These are phyloP conservation scores for Euzophera pinguis DNA, from an alignment of 2,888 invertebrate species.

Conservation along the genomic window DNA sequence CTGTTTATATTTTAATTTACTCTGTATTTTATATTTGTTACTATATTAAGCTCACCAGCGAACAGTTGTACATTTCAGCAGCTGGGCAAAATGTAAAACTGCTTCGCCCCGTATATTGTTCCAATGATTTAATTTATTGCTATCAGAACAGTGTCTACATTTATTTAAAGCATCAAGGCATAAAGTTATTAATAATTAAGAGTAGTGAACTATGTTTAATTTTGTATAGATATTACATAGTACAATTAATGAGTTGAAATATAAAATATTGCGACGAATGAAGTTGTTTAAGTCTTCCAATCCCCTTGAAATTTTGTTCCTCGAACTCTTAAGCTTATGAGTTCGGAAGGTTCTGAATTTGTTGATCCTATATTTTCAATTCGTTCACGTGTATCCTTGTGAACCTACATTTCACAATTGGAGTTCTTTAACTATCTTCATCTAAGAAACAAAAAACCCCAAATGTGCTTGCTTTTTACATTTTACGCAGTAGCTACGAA, in stretches of 20 bases:
- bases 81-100: constrained; percentile 75
- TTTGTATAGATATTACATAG: constrained; percentile 73
- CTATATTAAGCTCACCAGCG: constrained; percentile 33
- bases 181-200: constrained; percentile 52
- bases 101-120: constrained; percentile 40
- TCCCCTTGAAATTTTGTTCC: not conserved
- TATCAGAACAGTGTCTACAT: constrained; percentile 34
- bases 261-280: constrained; percentile 62
- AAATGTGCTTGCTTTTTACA: too few species aligned
- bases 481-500: too few species aligned
- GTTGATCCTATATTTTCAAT: too few species aligned
- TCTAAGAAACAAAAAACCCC: too few species aligned
- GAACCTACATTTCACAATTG: too few species aligned
- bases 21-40: constrained; percentile 27
- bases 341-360: too few species aligned
- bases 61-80: constrained; percentile 71
- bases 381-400: too few species aligned
- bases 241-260: constrained; percentile 73
- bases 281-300: constrained; percentile 32
- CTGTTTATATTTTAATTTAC: constrained; percentile 37
- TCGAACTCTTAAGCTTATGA: not conserved
- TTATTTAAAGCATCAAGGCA: constrained; percentile 41
- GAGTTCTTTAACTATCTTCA: too few species aligned
- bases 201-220: constrained; percentile 66
- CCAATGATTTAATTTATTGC: constrained; percentile 28